Percentiles rank a stretch among this genome's conserved stretches.
phyloP scores from a whole-genome alignment of 2,888 invertebrate genomes.

The Heliconius hortense region DNA sequence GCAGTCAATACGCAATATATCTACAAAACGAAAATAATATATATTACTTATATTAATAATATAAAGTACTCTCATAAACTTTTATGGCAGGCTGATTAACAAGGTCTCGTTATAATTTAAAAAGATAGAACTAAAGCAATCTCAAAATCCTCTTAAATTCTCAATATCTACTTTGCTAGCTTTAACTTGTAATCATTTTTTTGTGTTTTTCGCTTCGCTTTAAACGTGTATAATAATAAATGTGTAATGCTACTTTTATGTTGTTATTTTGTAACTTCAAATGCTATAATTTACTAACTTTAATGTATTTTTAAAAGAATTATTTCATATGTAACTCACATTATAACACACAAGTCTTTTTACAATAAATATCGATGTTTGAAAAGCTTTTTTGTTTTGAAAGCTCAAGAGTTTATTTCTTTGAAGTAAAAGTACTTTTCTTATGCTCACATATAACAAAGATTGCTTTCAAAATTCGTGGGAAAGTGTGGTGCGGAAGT shows the following conservation, averaged over 20 bases:
- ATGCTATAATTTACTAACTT: conserved; percentile 1
- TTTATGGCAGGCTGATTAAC: background rate
- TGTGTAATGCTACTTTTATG: background rate
- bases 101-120: conserved; percentile 1
- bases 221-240: background rate
- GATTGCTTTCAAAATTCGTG: too few species aligned
- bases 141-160: conserved; percentile 1
- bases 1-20: background rate
- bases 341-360: background rate
- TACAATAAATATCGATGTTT: too few species aligned
- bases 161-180: conserved; percentile 4
- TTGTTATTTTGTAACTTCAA: background rate
- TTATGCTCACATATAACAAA: too few species aligned
- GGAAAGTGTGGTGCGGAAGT: too few species aligned
- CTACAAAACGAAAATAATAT: background rate
- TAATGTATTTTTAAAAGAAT: background rate
- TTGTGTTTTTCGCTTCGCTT: background rate
- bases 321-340: background rate
- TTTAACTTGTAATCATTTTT: background rate
- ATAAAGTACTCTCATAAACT: too few species aligned
- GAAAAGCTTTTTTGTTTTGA: background rate
- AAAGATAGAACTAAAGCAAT: conserved; percentile 23
- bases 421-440: too few species aligned
- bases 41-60: too few species aligned
- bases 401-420: background rate